phyloP scores from a whole-genome alignment of 1,140 invertebrate genomes.

The Phthorimaea operculella region DNA sequence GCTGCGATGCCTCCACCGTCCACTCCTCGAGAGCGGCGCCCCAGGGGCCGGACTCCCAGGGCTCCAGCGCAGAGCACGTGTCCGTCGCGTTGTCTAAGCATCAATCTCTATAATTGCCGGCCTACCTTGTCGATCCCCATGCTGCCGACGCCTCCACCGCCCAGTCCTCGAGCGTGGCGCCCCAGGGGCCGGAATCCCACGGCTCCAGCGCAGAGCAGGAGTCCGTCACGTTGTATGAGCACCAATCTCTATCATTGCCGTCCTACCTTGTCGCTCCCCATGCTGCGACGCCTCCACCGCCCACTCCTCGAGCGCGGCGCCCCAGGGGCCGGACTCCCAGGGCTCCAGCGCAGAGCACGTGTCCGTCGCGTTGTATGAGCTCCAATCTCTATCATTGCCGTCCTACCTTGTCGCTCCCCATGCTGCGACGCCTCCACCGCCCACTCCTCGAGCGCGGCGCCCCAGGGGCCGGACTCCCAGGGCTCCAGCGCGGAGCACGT shows the following conservation, averaged over 20 bases:
- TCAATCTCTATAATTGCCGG: no score
- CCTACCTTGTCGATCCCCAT: no score
- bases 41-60: conserved; percentile 37
- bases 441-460: conserved; percentile 55
- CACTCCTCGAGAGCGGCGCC: conserved; percentile 52
- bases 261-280: no score
- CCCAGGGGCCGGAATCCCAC: conserved; percentile 38
- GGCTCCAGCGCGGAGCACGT: conserved; percentile 17
- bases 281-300: conserved; percentile 18
- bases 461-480: conserved; percentile 34
- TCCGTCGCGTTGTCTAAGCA: conserved; percentile 29
- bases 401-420: conserved; percentile 38
- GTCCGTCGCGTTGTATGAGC: conserved; percentile 24
- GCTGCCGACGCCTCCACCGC: conserved; percentile 18
- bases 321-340: conserved; percentile 34
- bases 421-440: conserved; percentile 28
- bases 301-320: conserved; percentile 55
- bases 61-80: conserved; percentile 23
- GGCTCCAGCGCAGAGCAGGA: conserved; percentile 26
- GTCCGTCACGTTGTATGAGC: conserved; percentile 27
- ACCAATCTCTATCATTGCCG: no score
- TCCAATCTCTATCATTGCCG: background rate
- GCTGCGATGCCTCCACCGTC: conserved; percentile 23
- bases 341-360: conserved; percentile 17
- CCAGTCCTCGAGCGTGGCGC: conserved; percentile 54